phyloP scores from a whole-genome alignment of 2,113 vertebrate species.

The Oxyruncus cristatus region DNA sequence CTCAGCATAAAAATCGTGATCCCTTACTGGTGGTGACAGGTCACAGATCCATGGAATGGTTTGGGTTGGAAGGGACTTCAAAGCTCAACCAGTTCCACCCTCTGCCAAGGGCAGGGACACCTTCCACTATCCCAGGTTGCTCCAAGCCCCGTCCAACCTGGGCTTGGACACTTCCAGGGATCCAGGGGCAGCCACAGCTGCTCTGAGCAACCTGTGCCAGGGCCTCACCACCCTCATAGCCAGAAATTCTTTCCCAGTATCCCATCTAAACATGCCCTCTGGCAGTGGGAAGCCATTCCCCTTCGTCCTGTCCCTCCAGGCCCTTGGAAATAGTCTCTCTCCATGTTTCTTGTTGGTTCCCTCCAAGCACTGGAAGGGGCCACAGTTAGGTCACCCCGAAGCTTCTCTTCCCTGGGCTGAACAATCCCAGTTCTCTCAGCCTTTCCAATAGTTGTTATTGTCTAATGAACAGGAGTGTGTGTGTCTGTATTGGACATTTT shows the following conservation, averaged over 20 bases:
- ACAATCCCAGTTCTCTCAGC: no score
- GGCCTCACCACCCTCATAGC: neutral
- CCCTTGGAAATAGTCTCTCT: neutral
- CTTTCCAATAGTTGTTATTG: fast-evolving
- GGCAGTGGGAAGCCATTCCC: neutral
- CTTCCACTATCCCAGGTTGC: fast-evolving
- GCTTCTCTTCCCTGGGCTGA: neutral
- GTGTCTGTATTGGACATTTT: fast-evolving
- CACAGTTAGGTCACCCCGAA: neutral
- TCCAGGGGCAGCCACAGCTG: neutral
- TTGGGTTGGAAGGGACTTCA: neutral
- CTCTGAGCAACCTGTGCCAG: neutral
- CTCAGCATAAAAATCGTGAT: neutral
- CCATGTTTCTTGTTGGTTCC: neutral
- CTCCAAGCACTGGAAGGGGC: neutral
- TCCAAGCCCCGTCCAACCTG: fast-evolving
- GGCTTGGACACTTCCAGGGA: neutral
- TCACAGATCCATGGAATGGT: neutral
- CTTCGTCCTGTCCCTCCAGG: neutral
- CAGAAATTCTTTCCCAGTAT: neutral
- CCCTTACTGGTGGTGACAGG: neutral
- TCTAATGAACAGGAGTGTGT: neutral
- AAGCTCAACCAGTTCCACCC: fast-evolving
- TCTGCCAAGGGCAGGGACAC: neutral
- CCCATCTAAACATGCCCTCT: fast-evolving